These are phyloP conservation scores for Perdix hodgsoniae DNA, from an alignment of 2,797 vertebrate genomes.

Conservation along the genomic window DNA sequence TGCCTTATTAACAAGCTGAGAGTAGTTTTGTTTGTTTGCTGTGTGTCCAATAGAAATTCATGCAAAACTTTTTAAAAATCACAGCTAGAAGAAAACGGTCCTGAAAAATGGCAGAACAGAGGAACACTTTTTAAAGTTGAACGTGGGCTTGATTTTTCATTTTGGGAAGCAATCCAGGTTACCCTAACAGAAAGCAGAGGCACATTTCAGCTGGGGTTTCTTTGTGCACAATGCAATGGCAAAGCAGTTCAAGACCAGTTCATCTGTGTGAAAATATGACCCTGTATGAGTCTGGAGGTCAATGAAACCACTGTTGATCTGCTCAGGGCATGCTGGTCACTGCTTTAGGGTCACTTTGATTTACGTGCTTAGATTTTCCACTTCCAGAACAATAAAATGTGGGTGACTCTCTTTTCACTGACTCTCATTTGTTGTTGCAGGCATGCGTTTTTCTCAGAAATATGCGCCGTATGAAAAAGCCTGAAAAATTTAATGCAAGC, in stretches of 20 bases:
- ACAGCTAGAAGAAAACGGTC: background rate
- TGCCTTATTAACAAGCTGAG: background rate
- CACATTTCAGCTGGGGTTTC: slow-evolving; percentile 16
- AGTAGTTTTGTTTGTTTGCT: background rate
- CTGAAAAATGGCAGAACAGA: background rate
- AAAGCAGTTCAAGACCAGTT: slow-evolving; percentile 73
- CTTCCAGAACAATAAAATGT: slow-evolving; percentile 60
- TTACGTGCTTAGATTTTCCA: slow-evolving; percentile 66
- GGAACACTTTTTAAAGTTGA: background rate
- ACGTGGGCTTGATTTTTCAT: background rate
- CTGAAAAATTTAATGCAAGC: background rate
- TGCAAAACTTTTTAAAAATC: background rate
- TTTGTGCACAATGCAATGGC: slow-evolving; percentile 43
- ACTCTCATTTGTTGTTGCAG: background rate
- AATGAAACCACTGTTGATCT: slow-evolving; percentile 66
- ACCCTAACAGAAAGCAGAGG: slow-evolving; percentile 61
- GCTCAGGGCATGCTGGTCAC: slow-evolving; percentile 65
- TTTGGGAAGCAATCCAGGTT: slow-evolving; percentile 5
- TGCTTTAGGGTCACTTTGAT: slow-evolving; percentile 69
- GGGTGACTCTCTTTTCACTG: slow-evolving; percentile 15
- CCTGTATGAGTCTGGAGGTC: slow-evolving; percentile 53
- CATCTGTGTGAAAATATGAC: slow-evolving; percentile 75
- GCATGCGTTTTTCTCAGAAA: background rate
- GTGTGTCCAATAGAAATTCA: background rate
- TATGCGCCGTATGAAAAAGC: background rate